Base-by-base conservation (phyloP, 2,888 invertebrate species). In the Eugnorisma glareosa region DNA sequence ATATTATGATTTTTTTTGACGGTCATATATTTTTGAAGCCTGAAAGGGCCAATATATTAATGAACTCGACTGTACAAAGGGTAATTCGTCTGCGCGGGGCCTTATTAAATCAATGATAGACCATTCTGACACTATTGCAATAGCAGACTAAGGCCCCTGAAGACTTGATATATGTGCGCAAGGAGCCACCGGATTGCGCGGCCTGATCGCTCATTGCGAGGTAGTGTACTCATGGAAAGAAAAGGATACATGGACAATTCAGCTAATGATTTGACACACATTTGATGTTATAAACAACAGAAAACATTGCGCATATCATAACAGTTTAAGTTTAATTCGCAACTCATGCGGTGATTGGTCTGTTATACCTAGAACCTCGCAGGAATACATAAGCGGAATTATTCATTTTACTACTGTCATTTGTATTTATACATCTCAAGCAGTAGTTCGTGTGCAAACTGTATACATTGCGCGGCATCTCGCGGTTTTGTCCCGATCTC, bases 401-500 rank as follows among this genome's bases (percentile, higher is more conserved):
- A 82, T 61, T 76, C 40, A 61, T 70, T 40, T 21, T 70, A 40
- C 54, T 69, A 66, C 45, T 59, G 40, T 63, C 57, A 57, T 67
- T 75, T 57, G 70, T 71, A 40, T 76, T 43, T 40, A 66, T 45
- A 67, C 43, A 40, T 43, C 28, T 59, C 15, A 48, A 77, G 40
- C 67, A 71, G 64, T 64, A 66, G 51, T 67, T 77, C 68, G 69
- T 73, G 73, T 77, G 54, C 69, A 66, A 76, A 77, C 83, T 43
- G 71, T 72, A 51, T 54, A 76, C 37, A 43, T 48, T 7, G 45
- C 28, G 67, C 37, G 43, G 67, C 67, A 43, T 5, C 28, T 48
- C 68, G 84, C 57, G 54, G 67, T 64, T 21, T 59, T 66, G 81
- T 71, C 63, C 73, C 73, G 63, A 64, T 66, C 70, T 73, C 61